Conservation (phyloP, 2,888 invertebrate genomes). For the Peribatodes rhomboidaria region DNA sequence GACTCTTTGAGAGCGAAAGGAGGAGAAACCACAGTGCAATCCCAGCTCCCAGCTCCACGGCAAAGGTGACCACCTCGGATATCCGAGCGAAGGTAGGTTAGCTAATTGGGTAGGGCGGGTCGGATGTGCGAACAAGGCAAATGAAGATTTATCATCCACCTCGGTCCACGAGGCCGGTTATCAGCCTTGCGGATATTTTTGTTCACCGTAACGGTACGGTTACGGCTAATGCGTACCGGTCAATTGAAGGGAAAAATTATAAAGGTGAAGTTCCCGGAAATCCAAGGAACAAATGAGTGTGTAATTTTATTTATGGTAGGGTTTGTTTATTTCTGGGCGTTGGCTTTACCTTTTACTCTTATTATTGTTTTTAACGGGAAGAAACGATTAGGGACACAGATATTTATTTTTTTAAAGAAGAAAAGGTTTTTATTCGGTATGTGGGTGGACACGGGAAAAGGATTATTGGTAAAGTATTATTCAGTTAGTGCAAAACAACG, state of each 20-base stretch:
- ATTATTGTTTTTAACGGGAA: slow-evolving; percentile 14
- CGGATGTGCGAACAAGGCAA: slow-evolving; percentile 82
- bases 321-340: slow-evolving; percentile 32
- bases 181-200: slow-evolving; percentile 51
- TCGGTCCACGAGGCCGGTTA: slow-evolving; percentile 63
- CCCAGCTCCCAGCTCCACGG: slow-evolving; percentile 48
- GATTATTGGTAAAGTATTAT: slow-evolving; percentile 6
- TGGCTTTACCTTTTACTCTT: slow-evolving; percentile 17
- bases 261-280: slow-evolving; percentile 34
- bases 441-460: background rate
- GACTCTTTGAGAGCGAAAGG: slow-evolving; percentile 35
- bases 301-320: slow-evolving; percentile 31
- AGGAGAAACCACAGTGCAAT: slow-evolving; percentile 53
- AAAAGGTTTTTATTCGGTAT: background rate
- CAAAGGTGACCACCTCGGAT: slow-evolving; percentile 78
- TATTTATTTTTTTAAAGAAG: slow-evolving; percentile 1
- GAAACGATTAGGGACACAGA: slow-evolving; percentile 4
- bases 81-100: slow-evolving; percentile 69
- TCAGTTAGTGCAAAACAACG: no score
- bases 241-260: slow-evolving; percentile 48
- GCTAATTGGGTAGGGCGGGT: slow-evolving; percentile 81
- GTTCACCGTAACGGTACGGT: slow-evolving; percentile 42
- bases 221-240: slow-evolving; percentile 43
- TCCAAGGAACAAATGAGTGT: slow-evolving; percentile 32
- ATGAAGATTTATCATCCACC: slow-evolving; percentile 83